Evolutionary conservation across 2,888 invertebrate genomes (phyloP).

Genomic region (Leucophenga maculata): DNA sequence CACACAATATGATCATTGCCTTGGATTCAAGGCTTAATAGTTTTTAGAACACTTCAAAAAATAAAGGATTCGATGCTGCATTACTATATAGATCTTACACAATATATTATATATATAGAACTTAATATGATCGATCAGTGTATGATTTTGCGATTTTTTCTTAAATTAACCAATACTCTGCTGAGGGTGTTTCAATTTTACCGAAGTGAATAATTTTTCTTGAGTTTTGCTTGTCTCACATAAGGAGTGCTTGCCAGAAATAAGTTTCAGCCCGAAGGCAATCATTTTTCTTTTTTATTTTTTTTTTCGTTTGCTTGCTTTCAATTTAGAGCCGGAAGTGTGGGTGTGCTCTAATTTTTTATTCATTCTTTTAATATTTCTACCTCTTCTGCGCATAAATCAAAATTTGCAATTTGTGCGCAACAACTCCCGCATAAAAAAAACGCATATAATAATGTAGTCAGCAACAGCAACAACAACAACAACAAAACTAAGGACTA

Average conservation of each 20-base stretch:
- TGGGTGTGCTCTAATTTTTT: slow-evolving; percentile 65
- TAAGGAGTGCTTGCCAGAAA: neutral
- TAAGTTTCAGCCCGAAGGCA: slow-evolving; percentile 35
- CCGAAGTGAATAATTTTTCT: slow-evolving; percentile 1
- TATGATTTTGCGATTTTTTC: too few relatives aligned
- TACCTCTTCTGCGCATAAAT: slow-evolving; percentile 53
- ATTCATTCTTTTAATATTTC: slow-evolving; percentile 34
- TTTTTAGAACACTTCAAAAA: too few relatives aligned
- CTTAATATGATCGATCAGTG: too few relatives aligned
- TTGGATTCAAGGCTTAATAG: too few relatives aligned
- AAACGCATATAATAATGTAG: slow-evolving; percentile 59
- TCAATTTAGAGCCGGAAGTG: slow-evolving; percentile 68
- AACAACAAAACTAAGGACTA: slow-evolving; percentile 31
- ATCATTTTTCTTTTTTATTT: too few relatives aligned
- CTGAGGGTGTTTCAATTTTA: neutral
- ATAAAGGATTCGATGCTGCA: too few relatives aligned
- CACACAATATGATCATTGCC: too few relatives aligned
- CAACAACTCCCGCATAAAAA: slow-evolving; percentile 62
- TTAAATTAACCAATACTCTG: too few relatives aligned
- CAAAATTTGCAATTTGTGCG: slow-evolving; percentile 46
- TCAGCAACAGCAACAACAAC: slow-evolving; percentile 42
- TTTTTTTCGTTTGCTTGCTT: slow-evolving; percentile 59
- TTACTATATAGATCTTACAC: too few relatives aligned
- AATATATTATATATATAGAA: too few relatives aligned
- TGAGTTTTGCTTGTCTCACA: slow-evolving; percentile 23